Evolutionary conservation across 1,140 invertebrate genomes (phyloP).

Genomic region (Papilio dardanus): DNA sequence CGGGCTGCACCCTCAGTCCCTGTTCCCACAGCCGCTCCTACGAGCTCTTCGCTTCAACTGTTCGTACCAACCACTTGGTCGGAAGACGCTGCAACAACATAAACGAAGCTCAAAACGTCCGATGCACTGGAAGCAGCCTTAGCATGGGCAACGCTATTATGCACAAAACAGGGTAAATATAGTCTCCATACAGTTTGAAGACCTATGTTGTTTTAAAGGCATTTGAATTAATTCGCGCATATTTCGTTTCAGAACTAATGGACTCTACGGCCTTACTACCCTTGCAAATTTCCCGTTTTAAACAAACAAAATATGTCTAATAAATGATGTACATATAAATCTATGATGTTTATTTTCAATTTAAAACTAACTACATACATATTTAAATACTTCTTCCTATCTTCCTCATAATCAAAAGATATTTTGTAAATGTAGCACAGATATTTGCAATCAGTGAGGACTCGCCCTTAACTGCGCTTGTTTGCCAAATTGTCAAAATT

Average conservation of each 20-base stretch:
- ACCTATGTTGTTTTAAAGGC: background rate
- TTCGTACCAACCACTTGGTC: slow-evolving; percentile 58
- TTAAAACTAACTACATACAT: background rate
- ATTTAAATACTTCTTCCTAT: too few relatives aligned
- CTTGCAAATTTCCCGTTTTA: slow-evolving; percentile 12
- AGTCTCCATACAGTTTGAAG: background rate
- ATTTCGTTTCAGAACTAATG: slow-evolving; percentile 26
- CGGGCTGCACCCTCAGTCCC: slow-evolving; percentile 81
- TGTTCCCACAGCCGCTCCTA: slow-evolving; percentile 63
- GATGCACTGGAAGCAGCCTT: background rate
- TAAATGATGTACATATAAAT: background rate
- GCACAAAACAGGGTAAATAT: slow-evolving; percentile 23
- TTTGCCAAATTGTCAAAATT: too few relatives aligned
- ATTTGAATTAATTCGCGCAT: background rate
- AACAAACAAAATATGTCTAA: background rate
- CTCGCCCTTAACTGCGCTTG: too few relatives aligned
- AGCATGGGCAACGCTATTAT: slow-evolving; percentile 31
- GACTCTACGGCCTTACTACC: slow-evolving; percentile 29
- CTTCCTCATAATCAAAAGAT: too few relatives aligned
- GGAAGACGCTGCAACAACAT: slow-evolving; percentile 41
- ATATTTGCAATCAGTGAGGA: too few relatives aligned
- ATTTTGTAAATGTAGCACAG: too few relatives aligned
- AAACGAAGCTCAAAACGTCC: slow-evolving; percentile 30
- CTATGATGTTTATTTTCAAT: background rate
- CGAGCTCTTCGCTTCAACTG: slow-evolving; percentile 64